phyloP scores from a whole-genome alignment of 2,888 invertebrate genomes.

The Gasteruption jaculator region DNA sequence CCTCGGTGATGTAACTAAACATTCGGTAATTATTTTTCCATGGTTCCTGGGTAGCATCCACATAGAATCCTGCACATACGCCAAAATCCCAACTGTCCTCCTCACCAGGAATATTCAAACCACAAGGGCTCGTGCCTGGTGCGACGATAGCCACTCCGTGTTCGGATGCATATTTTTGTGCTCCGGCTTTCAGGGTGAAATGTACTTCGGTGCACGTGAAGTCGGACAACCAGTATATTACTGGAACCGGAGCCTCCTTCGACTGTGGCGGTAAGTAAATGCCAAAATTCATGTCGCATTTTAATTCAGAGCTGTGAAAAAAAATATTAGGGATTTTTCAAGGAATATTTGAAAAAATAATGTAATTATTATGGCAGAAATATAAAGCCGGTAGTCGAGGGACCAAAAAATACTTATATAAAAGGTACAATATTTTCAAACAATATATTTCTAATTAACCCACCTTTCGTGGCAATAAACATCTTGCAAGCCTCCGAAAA shows the following conservation, averaged over 20 bases:
- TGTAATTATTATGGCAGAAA: background rate
- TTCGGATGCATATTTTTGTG: conserved; percentile 84
- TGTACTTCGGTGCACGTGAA: conserved; percentile 93
- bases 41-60: conserved; percentile 86
- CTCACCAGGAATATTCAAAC: conserved; percentile 84
- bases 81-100: conserved; percentile 94
- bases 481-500: conserved; percentile 82
- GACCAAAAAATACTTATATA: conserved; percentile 7
- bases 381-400: background rate
- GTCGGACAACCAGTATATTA: conserved; percentile 88
- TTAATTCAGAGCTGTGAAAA: conserved; percentile 61
- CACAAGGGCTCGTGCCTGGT: conserved; percentile 95
- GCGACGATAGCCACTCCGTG: conserved; percentile 83
- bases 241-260: conserved; percentile 65
- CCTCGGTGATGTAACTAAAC: conserved; percentile 90
- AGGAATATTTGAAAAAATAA: conserved; percentile 3
- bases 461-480: conserved; percentile 77
- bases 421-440: too few relatives aligned
- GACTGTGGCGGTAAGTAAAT: conserved; percentile 81
- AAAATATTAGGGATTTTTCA: background rate
- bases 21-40: conserved; percentile 93
- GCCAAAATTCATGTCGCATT: conserved; percentile 91
- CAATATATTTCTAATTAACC: conserved; percentile 9
- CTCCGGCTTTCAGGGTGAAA: conserved; percentile 93
- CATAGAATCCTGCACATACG: conserved; percentile 90